These are phyloP conservation scores for Dynastes hyllus DNA, from an alignment of 2,888 invertebrate species.

Conservation along the genomic window DNA sequence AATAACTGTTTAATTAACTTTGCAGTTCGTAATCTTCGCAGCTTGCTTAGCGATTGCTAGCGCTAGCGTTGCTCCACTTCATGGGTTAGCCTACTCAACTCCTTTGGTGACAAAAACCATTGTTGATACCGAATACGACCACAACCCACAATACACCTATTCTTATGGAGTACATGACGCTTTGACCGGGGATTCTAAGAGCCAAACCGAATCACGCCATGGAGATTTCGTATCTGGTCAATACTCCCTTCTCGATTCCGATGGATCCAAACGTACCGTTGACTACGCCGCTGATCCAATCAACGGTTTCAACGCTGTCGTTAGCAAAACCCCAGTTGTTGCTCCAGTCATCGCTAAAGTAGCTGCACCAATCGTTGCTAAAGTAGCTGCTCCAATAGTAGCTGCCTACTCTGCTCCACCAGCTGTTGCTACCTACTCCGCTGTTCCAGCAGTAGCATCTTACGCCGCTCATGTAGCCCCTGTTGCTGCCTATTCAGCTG, in stretches of 20 bases:
- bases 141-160: conserved; percentile 74
- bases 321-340: conserved; percentile 72
- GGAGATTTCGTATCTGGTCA: conserved; percentile 78
- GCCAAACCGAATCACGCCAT: conserved; percentile 77
- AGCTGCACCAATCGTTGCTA: conserved; percentile 56
- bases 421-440: conserved; percentile 39
- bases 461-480: conserved; percentile 52
- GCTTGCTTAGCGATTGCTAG: conserved; percentile 60
- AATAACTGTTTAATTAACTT: conserved; percentile 28
- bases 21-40: conserved; percentile 61
- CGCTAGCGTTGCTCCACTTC: conserved; percentile 56
- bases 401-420: conserved; percentile 29
- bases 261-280: conserved; percentile 78
- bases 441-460: conserved; percentile 52
- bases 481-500: conserved; percentile 24
- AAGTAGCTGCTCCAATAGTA: conserved; percentile 52
- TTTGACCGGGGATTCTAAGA: conserved; percentile 75
- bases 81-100: conserved; percentile 53
- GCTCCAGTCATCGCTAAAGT: conserved; percentile 45
- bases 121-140: conserved; percentile 65
- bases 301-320: conserved; percentile 75
- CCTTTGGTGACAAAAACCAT: conserved; percentile 55
- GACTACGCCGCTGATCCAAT: conserved; percentile 75
- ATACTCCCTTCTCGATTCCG: conserved; percentile 75
- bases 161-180: conserved; percentile 76